Base-by-base conservation (phyloP, 2,797 vertebrate genomes). In the Gobionotothen gibberifrons region DNA sequence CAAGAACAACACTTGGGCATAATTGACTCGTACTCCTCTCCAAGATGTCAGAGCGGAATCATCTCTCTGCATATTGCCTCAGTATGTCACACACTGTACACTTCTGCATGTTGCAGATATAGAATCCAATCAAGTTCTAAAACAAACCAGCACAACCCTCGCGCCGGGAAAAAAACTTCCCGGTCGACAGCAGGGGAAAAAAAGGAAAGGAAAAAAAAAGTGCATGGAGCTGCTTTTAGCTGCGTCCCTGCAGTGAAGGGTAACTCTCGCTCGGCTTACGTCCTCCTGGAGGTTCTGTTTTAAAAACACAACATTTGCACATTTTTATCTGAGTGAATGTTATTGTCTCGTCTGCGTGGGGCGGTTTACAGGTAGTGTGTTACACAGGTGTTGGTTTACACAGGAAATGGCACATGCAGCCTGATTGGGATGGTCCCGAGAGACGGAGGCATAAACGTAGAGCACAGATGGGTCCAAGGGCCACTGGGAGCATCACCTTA, bases 1-100 rank as follows among this genome's bases (percentile, higher is more conserved):
- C 91, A 93, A 93, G 92, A 94, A 94, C 92, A 94, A 94, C 93
- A 93, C 92, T 94, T 92, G 93, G 93, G 93, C 93, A 93, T 94
- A 93, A 94, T 93, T 94, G 93, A 94, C 93, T 94, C 93, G 81
- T 92, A 93, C 92, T 92, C 90, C 87, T 91, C 91, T 93, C 91
- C 88, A 91, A 93, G 92, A 94, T 92, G 92, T 94, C 92, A 92
- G 92, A 90, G 90, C 88, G 49, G 86, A 93, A 93, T 92, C 91
- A 92, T 93, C 91, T 90, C 85, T 80, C 89, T 90, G 91, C 93
- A 93, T 92, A 93, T 91, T 90, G 92, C 92, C 83, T 90, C 87
- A 81, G 87, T 82, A 89, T 90, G 90, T 91, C 88, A 78, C 87
- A 88, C 85, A 84, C 88, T 83, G 90, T 90, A 90, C 87, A 86